Evolutionary conservation across 2,797 vertebrate genomes (phyloP).

Genomic region (Tenualosa thibaudeaui): DNA sequence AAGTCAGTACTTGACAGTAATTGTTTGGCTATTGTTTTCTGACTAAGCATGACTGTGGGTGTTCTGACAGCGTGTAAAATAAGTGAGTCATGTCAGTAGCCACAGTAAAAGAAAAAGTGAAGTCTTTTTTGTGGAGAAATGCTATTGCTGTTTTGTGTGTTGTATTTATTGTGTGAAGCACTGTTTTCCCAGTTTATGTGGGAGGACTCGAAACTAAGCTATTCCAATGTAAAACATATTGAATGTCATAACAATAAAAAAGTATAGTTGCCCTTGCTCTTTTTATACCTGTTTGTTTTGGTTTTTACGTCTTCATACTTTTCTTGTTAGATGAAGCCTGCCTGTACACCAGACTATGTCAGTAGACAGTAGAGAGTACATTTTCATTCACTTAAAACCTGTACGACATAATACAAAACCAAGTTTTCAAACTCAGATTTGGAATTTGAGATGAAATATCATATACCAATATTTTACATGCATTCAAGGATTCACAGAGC

Average conservation of each 20-base stretch:
- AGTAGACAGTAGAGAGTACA: neutral
- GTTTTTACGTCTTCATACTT: neutral
- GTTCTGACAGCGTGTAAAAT: neutral
- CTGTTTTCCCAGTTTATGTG: conserved; percentile 51
- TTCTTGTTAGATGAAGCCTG: neutral
- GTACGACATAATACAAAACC: neutral
- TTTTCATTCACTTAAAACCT: neutral
- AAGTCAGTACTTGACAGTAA: conserved; percentile 16
- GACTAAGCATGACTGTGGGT: conserved; percentile 18
- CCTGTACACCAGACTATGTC: neutral
- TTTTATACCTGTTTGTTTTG: conserved; percentile 9
- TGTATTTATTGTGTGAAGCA: conserved; percentile 54
- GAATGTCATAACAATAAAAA: conserved; percentile 59
- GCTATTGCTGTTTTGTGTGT: conserved; percentile 52
- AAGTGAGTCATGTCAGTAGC: conserved; percentile 27
- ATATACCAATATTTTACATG: neutral
- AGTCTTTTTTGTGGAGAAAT: conserved; percentile 51
- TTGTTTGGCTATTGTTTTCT: neutral
- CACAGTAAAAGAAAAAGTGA: conserved; percentile 30
- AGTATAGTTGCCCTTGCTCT: conserved; percentile 4
- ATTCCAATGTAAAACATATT: conserved; percentile 57
- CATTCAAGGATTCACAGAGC: too few species aligned
- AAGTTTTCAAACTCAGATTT: neutral
- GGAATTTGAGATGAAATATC: neutral
- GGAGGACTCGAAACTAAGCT: conserved; percentile 58